Conservation (phyloP, 2,888 invertebrate genomes). For the Furcula furcula region DNA sequence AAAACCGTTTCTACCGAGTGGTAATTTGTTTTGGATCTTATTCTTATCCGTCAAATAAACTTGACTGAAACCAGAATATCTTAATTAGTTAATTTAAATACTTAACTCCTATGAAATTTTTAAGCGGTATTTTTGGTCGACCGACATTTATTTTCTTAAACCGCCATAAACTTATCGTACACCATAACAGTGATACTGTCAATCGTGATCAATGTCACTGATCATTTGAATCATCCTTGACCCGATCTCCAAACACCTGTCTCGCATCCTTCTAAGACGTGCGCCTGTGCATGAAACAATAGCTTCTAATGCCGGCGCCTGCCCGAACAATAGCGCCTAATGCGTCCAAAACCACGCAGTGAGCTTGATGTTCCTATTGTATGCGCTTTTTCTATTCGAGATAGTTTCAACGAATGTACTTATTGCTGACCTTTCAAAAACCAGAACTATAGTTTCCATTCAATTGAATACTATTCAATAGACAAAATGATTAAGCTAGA, state of each 20-base stretch:
- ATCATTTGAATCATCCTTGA: constrained; percentile 45
- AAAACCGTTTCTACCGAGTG: constrained; percentile 5
- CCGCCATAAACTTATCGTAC: constrained; percentile 5
- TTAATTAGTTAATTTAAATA: no score
- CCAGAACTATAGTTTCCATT: no score
- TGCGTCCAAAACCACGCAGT: constrained; percentile 37
- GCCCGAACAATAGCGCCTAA: constrained; percentile 47
- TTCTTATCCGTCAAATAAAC: neutral
- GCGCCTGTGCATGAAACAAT: constrained; percentile 45
- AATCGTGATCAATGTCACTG: constrained; percentile 24
- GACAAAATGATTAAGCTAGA: no score
- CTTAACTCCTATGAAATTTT: no score
- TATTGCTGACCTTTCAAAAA: no score
- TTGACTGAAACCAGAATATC: no score
- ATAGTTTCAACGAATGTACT: constrained; percentile 24
- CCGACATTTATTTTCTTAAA: no score
- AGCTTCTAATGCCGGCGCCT: constrained; percentile 41
- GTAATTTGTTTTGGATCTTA: neutral
- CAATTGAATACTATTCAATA: no score
- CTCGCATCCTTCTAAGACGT: constrained; percentile 36
- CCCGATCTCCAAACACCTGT: constrained; percentile 46
- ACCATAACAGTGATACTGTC: constrained; percentile 22
- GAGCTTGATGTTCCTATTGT: constrained; percentile 28
- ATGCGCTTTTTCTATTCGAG: constrained; percentile 17
- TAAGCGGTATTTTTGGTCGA: no score